Conservation (phyloP, 2,888 invertebrate species). For the Hanleya hanleyi region DNA sequence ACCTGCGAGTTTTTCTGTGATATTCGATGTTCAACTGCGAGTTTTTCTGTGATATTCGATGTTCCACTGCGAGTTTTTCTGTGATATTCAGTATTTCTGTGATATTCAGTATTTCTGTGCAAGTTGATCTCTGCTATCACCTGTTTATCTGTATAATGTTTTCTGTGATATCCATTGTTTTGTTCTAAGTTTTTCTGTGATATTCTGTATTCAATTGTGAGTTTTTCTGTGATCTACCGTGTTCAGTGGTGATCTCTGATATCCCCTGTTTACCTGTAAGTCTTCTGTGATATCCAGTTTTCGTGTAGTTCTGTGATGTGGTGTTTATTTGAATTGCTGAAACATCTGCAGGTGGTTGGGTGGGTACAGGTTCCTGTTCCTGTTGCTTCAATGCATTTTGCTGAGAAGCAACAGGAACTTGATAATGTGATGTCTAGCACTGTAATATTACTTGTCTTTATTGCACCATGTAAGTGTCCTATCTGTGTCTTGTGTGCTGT, state of each 20-base stretch:
- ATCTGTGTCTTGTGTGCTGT: too few species aligned
- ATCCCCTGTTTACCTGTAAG: not conserved
- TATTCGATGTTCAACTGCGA: not conserved
- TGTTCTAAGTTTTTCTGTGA: not conserved
- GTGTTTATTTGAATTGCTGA: too few species aligned
- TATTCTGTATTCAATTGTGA: not conserved
- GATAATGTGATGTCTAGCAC: too few species aligned
- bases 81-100: not conserved
- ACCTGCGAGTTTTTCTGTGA: not conserved
- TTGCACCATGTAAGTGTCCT: too few species aligned
- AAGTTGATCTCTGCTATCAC: too few species aligned
- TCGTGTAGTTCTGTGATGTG: too few species aligned
- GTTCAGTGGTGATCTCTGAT: not conserved
- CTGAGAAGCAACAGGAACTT: too few species aligned
- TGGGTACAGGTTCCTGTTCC: too few species aligned
- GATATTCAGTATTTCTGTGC: too few species aligned
- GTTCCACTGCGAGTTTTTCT: not conserved
- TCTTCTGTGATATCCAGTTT: not conserved
- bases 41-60: not conserved
- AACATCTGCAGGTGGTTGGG: too few species aligned
- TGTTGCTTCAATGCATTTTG: too few species aligned
- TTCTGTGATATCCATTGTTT: not conserved
- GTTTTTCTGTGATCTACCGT: not conserved
- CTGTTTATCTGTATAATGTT: not conserved
- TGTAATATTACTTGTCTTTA: too few species aligned